Percentiles rank a stretch among this genome's conserved stretches.
Evolutionary conservation across 2,888 invertebrate genomes (phyloP).

Genomic region (Cryptophagus acutangulus): DNA sequence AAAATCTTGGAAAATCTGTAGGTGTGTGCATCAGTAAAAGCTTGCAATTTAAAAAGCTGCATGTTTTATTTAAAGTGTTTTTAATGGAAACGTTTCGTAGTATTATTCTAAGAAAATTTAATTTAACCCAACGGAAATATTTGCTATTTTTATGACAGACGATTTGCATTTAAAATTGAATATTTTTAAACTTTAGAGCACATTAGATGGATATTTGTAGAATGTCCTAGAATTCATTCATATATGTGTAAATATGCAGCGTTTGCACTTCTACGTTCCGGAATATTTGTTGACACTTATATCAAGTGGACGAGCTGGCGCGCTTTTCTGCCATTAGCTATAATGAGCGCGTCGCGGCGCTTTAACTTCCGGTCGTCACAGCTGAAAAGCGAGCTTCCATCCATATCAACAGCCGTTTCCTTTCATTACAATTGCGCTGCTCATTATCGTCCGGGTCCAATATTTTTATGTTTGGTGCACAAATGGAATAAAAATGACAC

Average conservation of each 20-base stretch:
- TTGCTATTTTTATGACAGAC: too few species aligned
- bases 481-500: conserved; percentile 20
- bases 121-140: background rate
- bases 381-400: conserved; percentile 38
- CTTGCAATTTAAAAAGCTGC: too few species aligned
- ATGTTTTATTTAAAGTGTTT: too few species aligned
- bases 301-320: conserved; percentile 6
- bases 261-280: too few species aligned
- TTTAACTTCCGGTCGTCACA: conserved; percentile 38
- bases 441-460: conserved; percentile 28
- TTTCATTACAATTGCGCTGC: conserved; percentile 32
- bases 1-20: too few species aligned
- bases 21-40: too few species aligned
- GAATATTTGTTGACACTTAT: too few species aligned
- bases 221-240: background rate
- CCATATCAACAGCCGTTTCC: conserved; percentile 28
- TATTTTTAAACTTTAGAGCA: too few species aligned
- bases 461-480: conserved; percentile 10
- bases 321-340: conserved; percentile 29
- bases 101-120: too few species aligned
- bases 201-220: too few species aligned
- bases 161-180: too few species aligned
- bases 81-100: too few species aligned
- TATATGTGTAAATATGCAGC: background rate
- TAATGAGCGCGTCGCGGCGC: conserved; percentile 35